A percentile compares a stretch with the other conserved stretches of the same genome.
These are phyloP conservation scores for human DNA, from an alignment of 2,113 vertebrate species.

Conservation along the genomic window GRCh38 chr7:120389501-120390000, in stretches of 20 bases:
- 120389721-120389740: constrained; percentile 1
- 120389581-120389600: background rate
- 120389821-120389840: background rate
- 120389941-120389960: background rate
- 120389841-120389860: background rate
- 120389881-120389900: background rate
- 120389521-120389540: background rate
- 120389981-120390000: background rate
- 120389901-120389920: background rate
- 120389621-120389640: background rate
- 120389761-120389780: background rate
- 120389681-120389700: background rate
- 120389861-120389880: background rate
- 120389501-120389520: background rate
- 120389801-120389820: background rate
- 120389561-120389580: background rate
- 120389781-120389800: background rate
- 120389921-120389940: background rate
- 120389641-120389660: background rate
- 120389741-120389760: background rate
- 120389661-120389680: background rate
- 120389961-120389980: background rate
- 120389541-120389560: background rate
- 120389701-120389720: constrained; percentile 20
- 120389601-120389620: background rate